phyloP scores from a whole-genome alignment of 2,888 invertebrate genomes.

The Hyppa rectilinea region DNA sequence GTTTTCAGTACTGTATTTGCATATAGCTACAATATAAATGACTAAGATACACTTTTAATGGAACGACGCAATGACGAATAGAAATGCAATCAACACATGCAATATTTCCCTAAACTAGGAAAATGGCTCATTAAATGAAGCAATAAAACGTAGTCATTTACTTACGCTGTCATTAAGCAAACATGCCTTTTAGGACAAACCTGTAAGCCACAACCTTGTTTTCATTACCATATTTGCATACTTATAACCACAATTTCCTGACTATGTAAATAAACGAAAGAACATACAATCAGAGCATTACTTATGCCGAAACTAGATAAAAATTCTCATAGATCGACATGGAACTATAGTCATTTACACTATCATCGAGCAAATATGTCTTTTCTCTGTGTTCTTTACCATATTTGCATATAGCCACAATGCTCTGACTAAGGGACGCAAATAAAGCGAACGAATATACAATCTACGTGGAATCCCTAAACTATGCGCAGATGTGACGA shows the following conservation, averaged over 20 bases:
- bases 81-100: constrained; percentile 56
- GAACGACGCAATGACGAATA: constrained; percentile 43
- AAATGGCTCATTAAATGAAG: neutral
- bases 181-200: constrained; percentile 54
- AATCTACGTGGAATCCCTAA: constrained; percentile 70
- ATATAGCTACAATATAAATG: constrained; percentile 39
- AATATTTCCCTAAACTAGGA: constrained; percentile 66
- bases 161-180: constrained; percentile 22
- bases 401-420: constrained; percentile 61
- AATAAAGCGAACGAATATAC: constrained; percentile 60
- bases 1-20: constrained; percentile 60
- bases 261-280: constrained; percentile 51
- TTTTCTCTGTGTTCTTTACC: constrained; percentile 54
- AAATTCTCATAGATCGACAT: constrained; percentile 10
- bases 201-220: constrained; percentile 36
- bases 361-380: constrained; percentile 52
- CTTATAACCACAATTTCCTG: constrained; percentile 31
- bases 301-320: constrained; percentile 65
- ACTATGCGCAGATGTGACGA: constrained; percentile 66
- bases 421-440: constrained; percentile 53
- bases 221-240: constrained; percentile 54
- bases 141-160: constrained; percentile 8
- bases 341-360: neutral
- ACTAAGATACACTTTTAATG: constrained; percentile 24
- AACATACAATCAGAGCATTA: constrained; percentile 63